These are phyloP conservation scores for Scolopax rusticola DNA, from an alignment of 2,797 vertebrate genomes.

Conservation along the genomic window DNA sequence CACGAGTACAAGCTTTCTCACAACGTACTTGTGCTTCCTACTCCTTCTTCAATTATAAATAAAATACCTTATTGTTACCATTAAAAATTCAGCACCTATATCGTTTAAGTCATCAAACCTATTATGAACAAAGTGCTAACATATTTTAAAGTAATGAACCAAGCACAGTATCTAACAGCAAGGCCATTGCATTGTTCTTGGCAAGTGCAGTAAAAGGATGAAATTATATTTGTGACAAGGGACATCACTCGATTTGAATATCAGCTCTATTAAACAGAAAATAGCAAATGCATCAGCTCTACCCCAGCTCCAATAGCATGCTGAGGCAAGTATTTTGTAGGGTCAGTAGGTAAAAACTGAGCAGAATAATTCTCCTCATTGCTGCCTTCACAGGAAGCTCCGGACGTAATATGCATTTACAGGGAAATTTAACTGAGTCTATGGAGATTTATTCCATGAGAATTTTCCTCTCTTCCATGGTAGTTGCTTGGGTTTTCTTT, in stretches of 20 bases:
- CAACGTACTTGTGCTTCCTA: background rate
- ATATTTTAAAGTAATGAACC: slow-evolving; percentile 35
- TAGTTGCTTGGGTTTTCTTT: slow-evolving; percentile 7
- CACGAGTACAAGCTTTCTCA: background rate
- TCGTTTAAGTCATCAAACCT: slow-evolving; percentile 21
- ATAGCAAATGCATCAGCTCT: background rate
- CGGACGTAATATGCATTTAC: background rate
- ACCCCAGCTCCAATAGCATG: background rate
- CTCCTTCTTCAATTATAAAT: background rate
- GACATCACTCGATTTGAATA: background rate
- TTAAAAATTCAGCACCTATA: slow-evolving; percentile 30
- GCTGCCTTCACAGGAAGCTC: background rate
- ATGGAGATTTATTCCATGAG: background rate
- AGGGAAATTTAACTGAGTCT: background rate
- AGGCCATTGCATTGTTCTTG: background rate
- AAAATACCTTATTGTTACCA: background rate
- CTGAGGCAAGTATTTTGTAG: background rate
- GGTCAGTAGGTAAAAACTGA: background rate
- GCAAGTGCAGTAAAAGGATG: background rate
- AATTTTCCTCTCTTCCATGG: background rate
- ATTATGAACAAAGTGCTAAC: slow-evolving; percentile 9
- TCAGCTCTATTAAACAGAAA: slow-evolving; percentile 10
- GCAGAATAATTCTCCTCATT: background rate
- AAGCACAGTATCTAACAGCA: background rate
- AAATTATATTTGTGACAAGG: slow-evolving; percentile 30